Conservation (phyloP, 2,888 invertebrate species). For the Eurytoma californica region DNA sequence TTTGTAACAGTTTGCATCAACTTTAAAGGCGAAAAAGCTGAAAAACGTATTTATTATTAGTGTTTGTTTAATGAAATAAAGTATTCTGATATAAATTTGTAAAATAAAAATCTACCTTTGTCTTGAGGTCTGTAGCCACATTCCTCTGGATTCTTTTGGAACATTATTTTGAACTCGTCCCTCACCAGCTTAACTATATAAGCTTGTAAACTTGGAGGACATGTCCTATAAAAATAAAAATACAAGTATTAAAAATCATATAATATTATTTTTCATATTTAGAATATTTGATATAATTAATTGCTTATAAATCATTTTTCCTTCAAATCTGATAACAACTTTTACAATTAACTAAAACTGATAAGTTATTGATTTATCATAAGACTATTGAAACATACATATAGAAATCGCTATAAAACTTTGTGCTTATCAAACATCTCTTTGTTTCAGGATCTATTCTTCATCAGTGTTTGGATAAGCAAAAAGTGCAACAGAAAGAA, state of each 20-base stretch:
- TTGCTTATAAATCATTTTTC: too few species aligned
- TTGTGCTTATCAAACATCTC: conserved; percentile 7
- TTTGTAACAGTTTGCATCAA: conserved; percentile 85
- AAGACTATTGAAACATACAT: neutral
- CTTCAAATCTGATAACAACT: neutral
- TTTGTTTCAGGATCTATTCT: conserved; percentile 19
- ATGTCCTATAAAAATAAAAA: conserved; percentile 78
- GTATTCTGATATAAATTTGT: conserved; percentile 19
- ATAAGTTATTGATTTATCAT: conserved; percentile 1
- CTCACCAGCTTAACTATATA: conserved; percentile 82
- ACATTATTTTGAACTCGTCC: conserved; percentile 81
- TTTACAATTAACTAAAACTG: neutral
- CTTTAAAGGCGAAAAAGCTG: conserved; percentile 84
- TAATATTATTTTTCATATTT: conserved; percentile 2
- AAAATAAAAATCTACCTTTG: conserved; percentile 76
- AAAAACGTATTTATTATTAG: conserved; percentile 65
- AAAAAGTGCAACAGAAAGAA: neutral
- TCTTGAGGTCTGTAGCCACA: conserved; percentile 81
- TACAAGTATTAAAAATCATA: neutral
- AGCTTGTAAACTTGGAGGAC: conserved; percentile 82
- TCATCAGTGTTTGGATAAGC: conserved; percentile 5
- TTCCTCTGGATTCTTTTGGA: conserved; percentile 80
- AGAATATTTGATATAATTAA: neutral
- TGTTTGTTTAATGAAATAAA: conserved; percentile 36
- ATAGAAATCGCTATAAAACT: neutral